Evolutionary conservation across 2,888 invertebrate species (phyloP).

Genomic region (Plemyria rubiginata): DNA sequence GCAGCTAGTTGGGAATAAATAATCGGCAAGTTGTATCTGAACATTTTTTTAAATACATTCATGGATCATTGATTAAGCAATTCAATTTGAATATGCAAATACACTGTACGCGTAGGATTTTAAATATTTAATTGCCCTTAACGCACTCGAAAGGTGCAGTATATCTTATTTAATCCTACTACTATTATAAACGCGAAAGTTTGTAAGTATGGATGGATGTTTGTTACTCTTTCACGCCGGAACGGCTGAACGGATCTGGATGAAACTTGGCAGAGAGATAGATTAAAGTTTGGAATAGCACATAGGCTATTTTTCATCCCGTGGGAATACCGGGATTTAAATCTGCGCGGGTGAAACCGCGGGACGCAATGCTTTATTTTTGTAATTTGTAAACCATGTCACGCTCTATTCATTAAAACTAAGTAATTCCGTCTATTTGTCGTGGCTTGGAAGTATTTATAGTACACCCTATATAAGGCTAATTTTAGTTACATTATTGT

Average conservation of each 20-base stretch:
- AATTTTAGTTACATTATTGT: slow-evolving; percentile 41
- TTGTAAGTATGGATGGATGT: too few species aligned
- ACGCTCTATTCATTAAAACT: slow-evolving; percentile 52
- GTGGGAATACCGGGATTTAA: too few species aligned
- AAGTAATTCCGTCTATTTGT: slow-evolving; percentile 66
- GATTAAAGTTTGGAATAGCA: too few species aligned
- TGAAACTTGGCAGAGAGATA: too few species aligned
- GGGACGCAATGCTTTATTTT: not conserved
- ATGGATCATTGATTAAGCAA: slow-evolving; percentile 5
- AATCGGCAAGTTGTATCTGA: not conserved
- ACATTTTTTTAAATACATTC: not conserved
- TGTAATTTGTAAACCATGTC: not conserved
- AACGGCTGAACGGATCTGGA: too few species aligned
- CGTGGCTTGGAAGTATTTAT: slow-evolving; percentile 62
- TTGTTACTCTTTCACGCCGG: too few species aligned
- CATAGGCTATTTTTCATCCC: too few species aligned
- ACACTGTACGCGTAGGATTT: not conserved
- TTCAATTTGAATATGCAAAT: slow-evolving; percentile 14
- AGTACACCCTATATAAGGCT: slow-evolving; percentile 48
- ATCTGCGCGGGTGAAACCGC: too few species aligned
- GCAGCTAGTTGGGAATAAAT: not conserved
- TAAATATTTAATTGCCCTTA: slow-evolving; percentile 1
- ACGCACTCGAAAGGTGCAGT: not conserved
- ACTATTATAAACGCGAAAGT: too few species aligned
- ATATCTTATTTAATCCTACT: not conserved